Base-by-base conservation (phyloP, 2,113 vertebrate genomes). In the Hippolais icterina region DNA sequence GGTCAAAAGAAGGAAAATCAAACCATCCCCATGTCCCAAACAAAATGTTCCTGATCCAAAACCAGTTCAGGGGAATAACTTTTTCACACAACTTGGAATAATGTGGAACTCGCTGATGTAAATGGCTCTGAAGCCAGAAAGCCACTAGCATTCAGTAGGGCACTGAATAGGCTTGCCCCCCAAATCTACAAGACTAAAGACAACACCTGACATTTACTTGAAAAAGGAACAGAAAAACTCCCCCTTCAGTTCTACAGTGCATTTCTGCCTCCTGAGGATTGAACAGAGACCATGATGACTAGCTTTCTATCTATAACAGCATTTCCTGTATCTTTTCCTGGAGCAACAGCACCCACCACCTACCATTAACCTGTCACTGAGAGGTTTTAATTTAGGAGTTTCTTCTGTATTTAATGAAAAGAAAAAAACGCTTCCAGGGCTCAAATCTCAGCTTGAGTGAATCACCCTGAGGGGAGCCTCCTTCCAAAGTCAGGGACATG, bases 291-390 rank as follows among this genome's bases (percentile, higher is more conserved):
- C 53, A 60, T 69, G 54, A 70, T 74, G 59, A 74, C 17, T 35
- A 21, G 28, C 47, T 89, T 49, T 70, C 75, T 37, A 42, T 28
- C 87, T 63, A 39, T 35, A 54, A 70, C 0, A 87, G 83, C 35
- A 66, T 74, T 89, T 95, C 71, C 83, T 74, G 37, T 20, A 42
- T 35, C 83, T 94, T 90, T 65, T 83, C 29, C 85, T 83, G 89
- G 71, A 90, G 76, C 80, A 89, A 70, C 89, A 86, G 68, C 4
- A 29, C 88, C 83, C 74, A 93, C 94, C 60, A 81, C 54, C 80
- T 93, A 74, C 81, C 60, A 88, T 83, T 95, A 88, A 90, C 82
- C 79, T 95, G 83, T 89, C 90, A 94, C 89, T 28, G 50, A 77
- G 31, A 9, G 14, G 15, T 25, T 80, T 89, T 83, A 75, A 92